These are phyloP conservation scores for Catocala nupta DNA, from an alignment of 2,888 invertebrate genomes.

Conservation along the genomic window DNA sequence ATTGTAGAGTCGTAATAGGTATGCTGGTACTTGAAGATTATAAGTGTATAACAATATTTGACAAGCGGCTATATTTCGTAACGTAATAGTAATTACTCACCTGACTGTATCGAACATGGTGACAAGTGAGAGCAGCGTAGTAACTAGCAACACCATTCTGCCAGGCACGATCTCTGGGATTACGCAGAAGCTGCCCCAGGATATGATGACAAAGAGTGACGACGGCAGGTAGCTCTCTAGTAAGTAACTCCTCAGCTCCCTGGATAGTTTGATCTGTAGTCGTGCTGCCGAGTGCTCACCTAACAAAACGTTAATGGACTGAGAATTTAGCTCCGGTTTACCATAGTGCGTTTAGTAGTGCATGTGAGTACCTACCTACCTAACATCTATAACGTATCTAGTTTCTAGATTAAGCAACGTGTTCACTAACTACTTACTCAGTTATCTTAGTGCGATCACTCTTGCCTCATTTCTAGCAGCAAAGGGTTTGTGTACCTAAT, in stretches of 20 bases:
- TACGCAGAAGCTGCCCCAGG: constrained; percentile 90
- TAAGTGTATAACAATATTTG: no score
- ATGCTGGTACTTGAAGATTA: no score
- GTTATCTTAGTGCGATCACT: constrained; percentile 13
- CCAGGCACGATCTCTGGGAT: constrained; percentile 90
- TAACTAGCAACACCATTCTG: constrained; percentile 89
- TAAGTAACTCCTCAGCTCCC: constrained; percentile 88
- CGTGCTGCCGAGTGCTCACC: constrained; percentile 89
- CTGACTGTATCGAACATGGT: constrained; percentile 90
- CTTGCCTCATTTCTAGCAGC: constrained; percentile 9
- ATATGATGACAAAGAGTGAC: constrained; percentile 89
- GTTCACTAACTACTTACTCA: constrained; percentile 29
- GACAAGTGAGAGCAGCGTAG: constrained; percentile 88
- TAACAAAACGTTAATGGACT: constrained; percentile 51
- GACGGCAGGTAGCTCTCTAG: constrained; percentile 89
- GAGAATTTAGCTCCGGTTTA: neutral
- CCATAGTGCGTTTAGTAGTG: constrained; percentile 21
- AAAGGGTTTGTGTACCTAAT: constrained; percentile 8
- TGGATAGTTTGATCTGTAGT: constrained; percentile 87
- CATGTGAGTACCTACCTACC: constrained; percentile 39
- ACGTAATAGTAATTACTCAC: constrained; percentile 57
- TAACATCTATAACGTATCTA: constrained; percentile 32
- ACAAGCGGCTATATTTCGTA: neutral
- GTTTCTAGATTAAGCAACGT: constrained; percentile 18
- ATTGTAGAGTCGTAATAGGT: no score